Conservation (phyloP, 2,113 vertebrate genomes). For the Neofelis nebulosa region DNA sequence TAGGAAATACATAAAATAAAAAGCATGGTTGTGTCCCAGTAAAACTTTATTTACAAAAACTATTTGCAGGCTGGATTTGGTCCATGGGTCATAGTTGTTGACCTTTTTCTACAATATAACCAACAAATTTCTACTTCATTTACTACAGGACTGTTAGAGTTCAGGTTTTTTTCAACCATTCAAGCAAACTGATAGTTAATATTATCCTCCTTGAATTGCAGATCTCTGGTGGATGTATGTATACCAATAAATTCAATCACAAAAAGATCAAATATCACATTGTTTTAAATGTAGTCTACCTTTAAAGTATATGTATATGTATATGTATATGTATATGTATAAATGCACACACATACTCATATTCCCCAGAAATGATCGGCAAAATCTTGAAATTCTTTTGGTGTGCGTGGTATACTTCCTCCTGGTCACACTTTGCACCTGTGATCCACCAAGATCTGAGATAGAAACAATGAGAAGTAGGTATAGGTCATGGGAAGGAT, state of each 20-base stretch:
- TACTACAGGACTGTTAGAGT: not conserved
- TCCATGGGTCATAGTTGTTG: not conserved
- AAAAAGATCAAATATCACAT: not conserved
- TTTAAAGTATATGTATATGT: not conserved
- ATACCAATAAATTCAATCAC: not conserved
- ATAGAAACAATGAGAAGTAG: not conserved
- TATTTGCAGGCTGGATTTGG: not conserved
- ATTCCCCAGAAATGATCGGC: not conserved
- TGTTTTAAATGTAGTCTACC: not conserved
- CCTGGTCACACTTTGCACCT: not conserved
- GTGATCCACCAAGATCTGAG: not conserved
- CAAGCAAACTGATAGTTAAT: not conserved
- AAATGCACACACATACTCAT: fast-evolving
- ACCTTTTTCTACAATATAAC: not conserved
- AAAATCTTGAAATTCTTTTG: not conserved
- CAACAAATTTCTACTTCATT: not conserved
- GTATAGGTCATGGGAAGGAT: not conserved
- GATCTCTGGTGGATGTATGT: not conserved
- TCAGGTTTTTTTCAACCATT: not conserved
- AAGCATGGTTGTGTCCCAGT: not conserved
- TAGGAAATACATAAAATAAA: not conserved
- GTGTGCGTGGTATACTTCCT: not conserved
- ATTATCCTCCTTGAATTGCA: not conserved
- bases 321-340: no score
- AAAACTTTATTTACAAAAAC: not conserved